Percentiles rank a stretch among this genome's conserved stretches.
Evolutionary conservation across 2,797 vertebrate species (phyloP).

Genomic region (Enteromius fasciolatus): DNA sequence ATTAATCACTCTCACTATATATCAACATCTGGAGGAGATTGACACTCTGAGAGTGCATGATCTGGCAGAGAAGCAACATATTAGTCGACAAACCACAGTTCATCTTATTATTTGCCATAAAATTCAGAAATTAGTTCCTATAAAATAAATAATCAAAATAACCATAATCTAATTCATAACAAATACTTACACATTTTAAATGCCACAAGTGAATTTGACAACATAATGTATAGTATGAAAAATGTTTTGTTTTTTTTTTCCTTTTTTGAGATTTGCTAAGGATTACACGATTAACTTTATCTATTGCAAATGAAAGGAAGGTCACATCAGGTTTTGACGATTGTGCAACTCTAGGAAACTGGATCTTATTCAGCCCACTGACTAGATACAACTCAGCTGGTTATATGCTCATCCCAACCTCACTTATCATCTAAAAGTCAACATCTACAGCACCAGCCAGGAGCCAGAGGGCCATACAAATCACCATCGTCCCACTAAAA

Average conservation of each 20-base stretch:
- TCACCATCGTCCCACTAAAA: not conserved
- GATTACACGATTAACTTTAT: too few relatives aligned
- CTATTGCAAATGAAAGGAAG: not conserved
- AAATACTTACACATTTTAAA: too few relatives aligned
- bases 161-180: not conserved
- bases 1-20: conserved; percentile 35
- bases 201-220: not conserved
- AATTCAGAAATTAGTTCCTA: not conserved
- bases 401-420: conserved; percentile 19
- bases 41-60: not conserved
- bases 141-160: not conserved
- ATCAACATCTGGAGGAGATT: conserved; percentile 46
- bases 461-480: conserved; percentile 1
- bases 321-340: conserved; percentile 11
- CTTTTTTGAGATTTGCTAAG: too few relatives aligned
- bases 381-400: conserved; percentile 38
- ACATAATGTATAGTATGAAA: not conserved
- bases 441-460: conserved; percentile 22
- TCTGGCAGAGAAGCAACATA: not conserved
- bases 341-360: conserved; percentile 10
- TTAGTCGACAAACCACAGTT: not conserved
- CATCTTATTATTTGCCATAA: not conserved
- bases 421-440: conserved; percentile 34
- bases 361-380: not conserved
- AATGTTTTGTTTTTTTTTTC: too few relatives aligned